Base-by-base conservation (phyloP, 2,888 invertebrate genomes). In the Anticlea derivata region DNA sequence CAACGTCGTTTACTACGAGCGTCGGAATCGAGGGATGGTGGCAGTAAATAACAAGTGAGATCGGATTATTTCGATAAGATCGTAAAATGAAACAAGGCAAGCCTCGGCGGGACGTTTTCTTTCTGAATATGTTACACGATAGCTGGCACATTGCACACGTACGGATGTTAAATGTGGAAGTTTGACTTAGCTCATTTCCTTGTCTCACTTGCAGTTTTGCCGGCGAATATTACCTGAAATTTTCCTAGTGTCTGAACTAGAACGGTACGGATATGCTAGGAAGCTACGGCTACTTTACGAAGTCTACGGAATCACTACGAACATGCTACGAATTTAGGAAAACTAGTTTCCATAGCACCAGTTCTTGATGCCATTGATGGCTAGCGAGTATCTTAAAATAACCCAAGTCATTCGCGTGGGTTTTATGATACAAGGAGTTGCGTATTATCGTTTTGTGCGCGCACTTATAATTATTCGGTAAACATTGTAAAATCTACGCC, bases 51-150 rank as follows among this genome's bases (percentile, higher is more conserved):
- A 89, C 84, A 82, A 81, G 80, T 71, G 74, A 83, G 89, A 87
- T 90, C 85, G 86, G 87, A 90, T 89, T 89, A 89, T 89, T 86
- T 88, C 88, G 89, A 89, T 89, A 89, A 89, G 86, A 87, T 88
- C 88, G 83, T 90, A 89, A 88, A 88, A 88, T 87, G 87, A 88
- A 90, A 88, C 87, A 90, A 86, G 85, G 77, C 81, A 76, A 70
- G 83, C 75, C 78, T 78, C 80, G 67, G 68, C 72, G 82, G 80
- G 83, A 86, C 83, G 77, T 78, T 84, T 82, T 80, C 76, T 75
- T 80, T 77, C 78, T 74, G 81, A 83, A 83, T 84, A 80, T 77
- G 77, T 82, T 78, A 73, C 78, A 73, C 69, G 77, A 73, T 78
- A 73, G 70, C 73, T 69, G 65, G 64, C 63, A 76, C 75, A 70